Evolutionary conservation across 23 tunicate genomes (phyloP).

Genomic region (Diplosoma virens): DNA sequence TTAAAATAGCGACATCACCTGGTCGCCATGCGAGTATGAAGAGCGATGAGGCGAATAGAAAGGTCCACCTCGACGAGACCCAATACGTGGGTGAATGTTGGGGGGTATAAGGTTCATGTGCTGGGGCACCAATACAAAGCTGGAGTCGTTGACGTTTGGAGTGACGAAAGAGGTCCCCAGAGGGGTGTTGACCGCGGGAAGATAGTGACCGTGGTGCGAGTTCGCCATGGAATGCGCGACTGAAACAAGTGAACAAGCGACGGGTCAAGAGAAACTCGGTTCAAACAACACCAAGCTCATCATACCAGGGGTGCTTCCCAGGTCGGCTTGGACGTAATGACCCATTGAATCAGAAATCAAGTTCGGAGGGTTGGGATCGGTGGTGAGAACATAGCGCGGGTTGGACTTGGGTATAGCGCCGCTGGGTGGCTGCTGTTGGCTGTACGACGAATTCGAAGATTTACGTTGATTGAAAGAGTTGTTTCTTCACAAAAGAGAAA

Average conservation of each 20-base stretch:
- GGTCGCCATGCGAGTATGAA: background rate
- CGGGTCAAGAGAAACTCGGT: background rate
- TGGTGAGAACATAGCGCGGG: conserved; percentile 8
- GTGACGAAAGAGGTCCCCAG: conserved; percentile 36
- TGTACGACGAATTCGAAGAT: conserved; percentile 7
- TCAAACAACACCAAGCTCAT: background rate
- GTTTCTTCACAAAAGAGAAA: no score
- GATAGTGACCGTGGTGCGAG: conserved; percentile 23
- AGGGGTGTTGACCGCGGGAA: conserved; percentile 36
- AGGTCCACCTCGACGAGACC: conserved; percentile 11
- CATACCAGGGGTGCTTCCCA: conserved; percentile 5
- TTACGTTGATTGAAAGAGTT: conserved; percentile 9
- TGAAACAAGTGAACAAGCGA: conserved; percentile 1
- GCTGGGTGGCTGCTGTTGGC: conserved; percentile 6
- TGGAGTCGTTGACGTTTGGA: conserved; percentile 26
- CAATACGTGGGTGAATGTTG: background rate
- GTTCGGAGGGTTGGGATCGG: conserved; percentile 36
- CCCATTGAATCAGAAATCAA: background rate
- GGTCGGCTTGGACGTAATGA: conserved; percentile 21
- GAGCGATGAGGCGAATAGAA: background rate
- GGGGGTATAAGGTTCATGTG: background rate
- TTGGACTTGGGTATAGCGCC: background rate
- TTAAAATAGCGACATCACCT: background rate
- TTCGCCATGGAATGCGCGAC: conserved; percentile 9
- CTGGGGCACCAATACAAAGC: conserved; percentile 6